These are phyloP conservation scores for Mesopsocus fuscifrons DNA, from an alignment of 2,888 invertebrate genomes.

Conservation along the genomic window DNA sequence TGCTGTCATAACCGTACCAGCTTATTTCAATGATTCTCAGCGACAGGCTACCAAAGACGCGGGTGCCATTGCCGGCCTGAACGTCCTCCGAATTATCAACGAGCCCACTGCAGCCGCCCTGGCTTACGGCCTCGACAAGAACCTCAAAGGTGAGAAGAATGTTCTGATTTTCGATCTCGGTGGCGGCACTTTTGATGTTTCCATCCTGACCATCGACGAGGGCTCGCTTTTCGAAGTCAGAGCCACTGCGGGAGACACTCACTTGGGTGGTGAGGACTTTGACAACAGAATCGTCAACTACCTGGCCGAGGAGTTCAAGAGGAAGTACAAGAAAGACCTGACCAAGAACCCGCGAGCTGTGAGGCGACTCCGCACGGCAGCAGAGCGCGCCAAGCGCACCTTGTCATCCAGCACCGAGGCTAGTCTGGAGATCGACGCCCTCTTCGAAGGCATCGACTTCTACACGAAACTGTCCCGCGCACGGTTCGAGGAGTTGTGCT, in stretches of 20 bases:
- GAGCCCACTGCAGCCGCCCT: slow-evolving; percentile 71
- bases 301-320: slow-evolving; percentile 26
- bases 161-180: no score
- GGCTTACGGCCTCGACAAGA: slow-evolving; percentile 52
- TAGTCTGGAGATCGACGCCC: slow-evolving; percentile 20
- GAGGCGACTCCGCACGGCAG: slow-evolving; percentile 21
- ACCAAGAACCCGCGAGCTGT: slow-evolving; percentile 18
- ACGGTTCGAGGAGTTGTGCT: slow-evolving; percentile 22
- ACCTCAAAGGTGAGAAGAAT: no score
- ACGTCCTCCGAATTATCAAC: no score
- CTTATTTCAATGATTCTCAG: no score
- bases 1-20: slow-evolving; percentile 60
- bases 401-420: slow-evolving; percentile 22
- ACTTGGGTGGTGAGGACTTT: slow-evolving; percentile 57
- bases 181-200: slow-evolving; percentile 73
- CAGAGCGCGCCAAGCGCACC: slow-evolving; percentile 23
- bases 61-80: slow-evolving; percentile 60
- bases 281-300: slow-evolving; percentile 24
- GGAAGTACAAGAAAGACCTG: slow-evolving; percentile 21
- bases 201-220: slow-evolving; percentile 64
- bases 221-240: slow-evolving; percentile 56
- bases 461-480: slow-evolving; percentile 21
- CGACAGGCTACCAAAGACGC: no score
- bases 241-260: slow-evolving; percentile 69
- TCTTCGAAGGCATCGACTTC: slow-evolving; percentile 20